Conservation (phyloP, 92 coral and sea anemone genomes). For the Parazoanthus darwini region DNA sequence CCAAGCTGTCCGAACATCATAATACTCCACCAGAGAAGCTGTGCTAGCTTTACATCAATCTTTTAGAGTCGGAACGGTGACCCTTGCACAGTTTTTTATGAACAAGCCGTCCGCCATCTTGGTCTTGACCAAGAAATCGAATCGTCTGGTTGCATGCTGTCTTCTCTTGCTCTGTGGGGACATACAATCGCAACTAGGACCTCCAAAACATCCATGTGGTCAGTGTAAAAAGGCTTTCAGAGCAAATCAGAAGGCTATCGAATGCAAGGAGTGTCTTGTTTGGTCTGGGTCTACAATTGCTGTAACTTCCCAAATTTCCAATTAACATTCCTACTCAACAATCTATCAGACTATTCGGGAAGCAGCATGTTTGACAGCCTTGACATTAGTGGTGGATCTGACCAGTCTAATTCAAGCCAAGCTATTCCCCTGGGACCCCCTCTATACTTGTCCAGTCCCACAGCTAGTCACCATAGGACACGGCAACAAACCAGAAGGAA, state of each 20-base stretch:
- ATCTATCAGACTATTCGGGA: too few species aligned
- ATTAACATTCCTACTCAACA: conserved; percentile 7
- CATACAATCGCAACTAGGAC: conserved; percentile 44
- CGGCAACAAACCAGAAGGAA: not conserved
- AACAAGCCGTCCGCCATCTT: conserved; percentile 21
- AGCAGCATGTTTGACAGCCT: not conserved
- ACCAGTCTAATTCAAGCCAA: not conserved
- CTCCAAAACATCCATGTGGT: conserved; percentile 25
- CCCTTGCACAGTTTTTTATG: not conserved
- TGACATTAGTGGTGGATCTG: not conserved
- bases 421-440: not conserved
- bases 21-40: conserved; percentile 17
- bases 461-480: not conserved
- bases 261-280: conserved; percentile 22
- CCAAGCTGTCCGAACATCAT: conserved; percentile 13
- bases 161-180: conserved; percentile 43
- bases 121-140: not conserved
- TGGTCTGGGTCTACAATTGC: conserved; percentile 17
- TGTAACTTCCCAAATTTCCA: conserved; percentile 5
- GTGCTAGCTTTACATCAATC: conserved; percentile 1
- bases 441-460: conserved; percentile 1
- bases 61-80: conserved; percentile 9
- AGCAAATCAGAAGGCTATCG: conserved; percentile 33
- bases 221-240: conserved; percentile 28
- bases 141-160: conserved; percentile 13